Base-by-base conservation (phyloP, 2,113 vertebrate genomes). In the Apeltes quadracus region DNA sequence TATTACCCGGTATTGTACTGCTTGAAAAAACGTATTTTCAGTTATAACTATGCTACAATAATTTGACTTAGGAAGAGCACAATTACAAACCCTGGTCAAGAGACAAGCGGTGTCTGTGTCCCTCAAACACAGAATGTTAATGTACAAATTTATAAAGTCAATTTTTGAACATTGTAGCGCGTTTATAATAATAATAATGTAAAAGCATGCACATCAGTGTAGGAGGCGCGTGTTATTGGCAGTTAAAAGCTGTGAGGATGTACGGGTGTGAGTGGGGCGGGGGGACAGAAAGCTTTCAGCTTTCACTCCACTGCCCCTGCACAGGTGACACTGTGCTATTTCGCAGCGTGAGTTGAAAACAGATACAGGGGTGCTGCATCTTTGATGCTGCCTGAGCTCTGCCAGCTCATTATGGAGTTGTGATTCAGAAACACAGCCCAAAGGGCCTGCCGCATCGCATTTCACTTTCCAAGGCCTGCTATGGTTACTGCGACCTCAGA, bases 391-490 rank as follows among this genome's bases (percentile, higher is more conserved):
- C 58, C 41, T 29, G 85, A 86, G 76, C 82, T 74, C 78, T 68
- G 85, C 85, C 86, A 89, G 89, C 88, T 91, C 88, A 90, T 92
- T 92, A 88, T 89, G 82, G 77, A 88, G 92, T 91, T 92, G 92
- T 93, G 92, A 94, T 93, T 93, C 91, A 93, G 88, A 90, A 87
- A 87, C 75, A 71, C 72, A 84, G 86, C 69, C 75, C 83, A 85
- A 72, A 89, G 84, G 77, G 76, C 84, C 72, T 59, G 38, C 59
- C 76, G 89, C 86, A 84, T 93, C 92, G 12, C 85, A 90, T 94
- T 94, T 94, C 93, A 94, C 92, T 94, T 94, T 94, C 93, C 92
- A 91, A 92, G 87, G 86, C 78, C 86, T 91, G 87, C 93, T 93
- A 93, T 90, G 88, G 93, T 93, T 92, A 94, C 93, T 86, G 75